Percentiles rank a stretch among this genome's conserved stretches.
Evolutionary conservation across 2,797 vertebrate genomes (phyloP).

Genomic region (Poliocrania exsul): DNA sequence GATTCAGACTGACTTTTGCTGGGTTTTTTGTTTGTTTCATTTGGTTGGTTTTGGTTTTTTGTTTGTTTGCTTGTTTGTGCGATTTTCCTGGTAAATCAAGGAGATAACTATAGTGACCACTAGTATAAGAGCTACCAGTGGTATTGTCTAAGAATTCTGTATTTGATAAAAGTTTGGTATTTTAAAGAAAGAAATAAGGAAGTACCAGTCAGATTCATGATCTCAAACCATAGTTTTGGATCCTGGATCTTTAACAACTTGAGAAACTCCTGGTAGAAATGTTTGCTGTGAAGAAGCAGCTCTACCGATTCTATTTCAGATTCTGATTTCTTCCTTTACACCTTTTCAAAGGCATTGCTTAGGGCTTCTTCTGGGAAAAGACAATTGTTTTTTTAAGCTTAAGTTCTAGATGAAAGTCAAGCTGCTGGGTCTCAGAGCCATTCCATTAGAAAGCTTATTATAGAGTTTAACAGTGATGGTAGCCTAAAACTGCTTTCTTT

Average conservation of each 20-base stretch:
- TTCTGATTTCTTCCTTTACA: background rate
- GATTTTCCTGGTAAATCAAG: background rate
- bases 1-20: background rate
- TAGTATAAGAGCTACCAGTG: background rate
- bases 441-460: background rate
- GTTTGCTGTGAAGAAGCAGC: background rate
- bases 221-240: background rate
- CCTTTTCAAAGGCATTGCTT: background rate
- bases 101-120: background rate
- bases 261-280: background rate
- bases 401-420: background rate
- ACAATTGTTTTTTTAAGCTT: background rate
- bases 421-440: background rate
- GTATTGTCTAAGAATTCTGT: background rate
- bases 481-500: constrained; percentile 2
- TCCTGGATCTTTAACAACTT: background rate
- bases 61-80: background rate
- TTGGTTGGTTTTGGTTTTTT: no score
- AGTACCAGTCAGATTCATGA: background rate
- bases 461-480: background rate
- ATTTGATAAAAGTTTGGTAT: background rate
- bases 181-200: background rate
- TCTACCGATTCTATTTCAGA: background rate
- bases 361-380: background rate
- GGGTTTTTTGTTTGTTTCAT: background rate